Conservation (phyloP, 2,113 vertebrate genomes). For the Gadus macrocephalus region DNA sequence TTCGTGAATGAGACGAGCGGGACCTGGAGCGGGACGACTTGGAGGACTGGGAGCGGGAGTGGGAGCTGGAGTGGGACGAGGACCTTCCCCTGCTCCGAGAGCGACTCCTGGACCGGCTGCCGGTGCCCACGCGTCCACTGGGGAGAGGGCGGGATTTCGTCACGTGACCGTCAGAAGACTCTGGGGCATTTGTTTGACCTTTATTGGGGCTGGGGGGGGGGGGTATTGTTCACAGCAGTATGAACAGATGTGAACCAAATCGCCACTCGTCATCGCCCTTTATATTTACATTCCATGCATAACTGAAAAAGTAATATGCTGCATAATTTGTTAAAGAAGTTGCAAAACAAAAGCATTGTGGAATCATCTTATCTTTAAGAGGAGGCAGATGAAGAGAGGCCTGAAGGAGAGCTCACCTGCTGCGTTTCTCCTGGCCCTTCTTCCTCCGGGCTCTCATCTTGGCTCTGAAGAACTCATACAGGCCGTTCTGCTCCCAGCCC, state of each 20-base stretch:
- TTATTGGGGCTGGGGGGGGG: no score
- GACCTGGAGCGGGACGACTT: slow-evolving; percentile 89
- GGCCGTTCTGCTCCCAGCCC: slow-evolving; percentile 97
- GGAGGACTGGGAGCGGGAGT: slow-evolving; percentile 89
- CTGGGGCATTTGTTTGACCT: no score
- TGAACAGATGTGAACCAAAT: no score
- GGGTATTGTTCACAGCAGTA: no score
- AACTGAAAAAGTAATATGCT: no score
- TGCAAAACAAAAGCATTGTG: no score
- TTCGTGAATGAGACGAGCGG: slow-evolving; percentile 78
- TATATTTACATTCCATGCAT: no score
- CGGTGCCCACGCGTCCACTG: slow-evolving; percentile 71
- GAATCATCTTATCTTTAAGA: neutral
- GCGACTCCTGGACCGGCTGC: slow-evolving; percentile 79
- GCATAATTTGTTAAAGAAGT: no score
- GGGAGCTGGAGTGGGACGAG: slow-evolving; percentile 86
- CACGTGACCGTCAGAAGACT: no score
- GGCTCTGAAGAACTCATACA: slow-evolving; percentile 96
- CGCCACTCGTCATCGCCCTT: no score
- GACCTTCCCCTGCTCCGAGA: slow-evolving; percentile 92
- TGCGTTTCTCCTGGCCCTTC: slow-evolving; percentile 92
- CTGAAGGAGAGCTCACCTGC: slow-evolving; percentile 72
- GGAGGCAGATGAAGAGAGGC: neutral
- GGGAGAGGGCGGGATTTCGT: neutral
- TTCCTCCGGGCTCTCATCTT: slow-evolving; percentile 95